phyloP scores from a whole-genome alignment of 2,113 vertebrate species.

The Poeciliopsis occidentalis region DNA sequence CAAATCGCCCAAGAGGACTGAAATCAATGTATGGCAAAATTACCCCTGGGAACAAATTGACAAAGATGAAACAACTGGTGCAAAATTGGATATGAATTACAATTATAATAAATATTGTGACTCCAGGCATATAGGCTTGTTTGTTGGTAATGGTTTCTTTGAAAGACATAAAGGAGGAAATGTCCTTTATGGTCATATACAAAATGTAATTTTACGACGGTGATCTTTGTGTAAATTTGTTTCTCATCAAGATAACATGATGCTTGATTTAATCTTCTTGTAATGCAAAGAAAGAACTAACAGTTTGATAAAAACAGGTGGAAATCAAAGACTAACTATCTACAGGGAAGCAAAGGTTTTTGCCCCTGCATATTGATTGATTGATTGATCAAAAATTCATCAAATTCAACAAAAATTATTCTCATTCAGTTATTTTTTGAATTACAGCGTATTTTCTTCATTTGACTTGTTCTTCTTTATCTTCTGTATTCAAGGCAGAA shows the following conservation, averaged over 20 bases:
- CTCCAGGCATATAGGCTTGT: conserved; percentile 25
- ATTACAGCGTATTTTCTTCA: not conserved
- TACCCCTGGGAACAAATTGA: conserved; percentile 65
- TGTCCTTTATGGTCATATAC: conserved; percentile 37
- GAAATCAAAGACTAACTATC: not conserved
- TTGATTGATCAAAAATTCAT: not conserved
- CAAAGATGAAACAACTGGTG: conserved; percentile 69
- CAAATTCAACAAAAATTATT: too few species aligned
- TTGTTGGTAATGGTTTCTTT: conserved; percentile 41
- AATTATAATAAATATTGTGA: conserved; percentile 58
- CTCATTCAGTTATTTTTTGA: not conserved
- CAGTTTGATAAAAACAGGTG: not conserved
- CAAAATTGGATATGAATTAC: conserved; percentile 63
- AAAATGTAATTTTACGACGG: conserved; percentile 1
- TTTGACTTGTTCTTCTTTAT: not conserved
- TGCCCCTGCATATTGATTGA: not conserved
- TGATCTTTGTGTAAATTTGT: conserved; percentile 16
- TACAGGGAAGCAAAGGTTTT: not conserved
- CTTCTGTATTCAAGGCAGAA: not conserved
- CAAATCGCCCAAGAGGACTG: conserved; percentile 67
- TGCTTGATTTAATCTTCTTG: not conserved
- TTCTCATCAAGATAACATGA: not conserved
- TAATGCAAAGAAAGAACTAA: not conserved
- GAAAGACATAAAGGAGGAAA: conserved; percentile 37
- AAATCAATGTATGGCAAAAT: conserved; percentile 73